Evolutionary conservation across 2,797 vertebrate genomes (phyloP), one percentile per base, ranked within the genome.

Genomic region (Acanthopagrus latus): DNA sequence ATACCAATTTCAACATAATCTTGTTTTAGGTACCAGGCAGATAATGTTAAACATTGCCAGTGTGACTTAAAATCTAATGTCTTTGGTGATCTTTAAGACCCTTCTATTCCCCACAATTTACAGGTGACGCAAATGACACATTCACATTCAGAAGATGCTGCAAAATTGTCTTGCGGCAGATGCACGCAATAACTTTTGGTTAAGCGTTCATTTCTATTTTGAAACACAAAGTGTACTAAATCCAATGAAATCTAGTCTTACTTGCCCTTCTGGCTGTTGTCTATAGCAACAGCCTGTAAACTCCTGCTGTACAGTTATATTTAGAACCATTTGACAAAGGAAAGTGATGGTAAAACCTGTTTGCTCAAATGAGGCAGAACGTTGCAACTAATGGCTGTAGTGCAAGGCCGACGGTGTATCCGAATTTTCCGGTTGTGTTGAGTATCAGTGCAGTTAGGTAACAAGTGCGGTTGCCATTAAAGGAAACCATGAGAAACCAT

Each of bases 311-410:
- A n/a, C 44, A 57, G 16, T 8, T 18, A 25, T 46, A 44, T 76
- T 55, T 58, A 58, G 48, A 71, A 63, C 12, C 62, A 78, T 82
- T 10, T 57, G 11, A 68, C 50, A 48, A 2, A 16, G 20, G 70
- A 54, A 71, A 60, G 52, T 14, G 8, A 72, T 46, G 13, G 60
- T 55, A 74, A 62, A 46, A 25, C 1, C 2, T 8, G 2, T 47
- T 62, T 59, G 27, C 51, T 84, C 44, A 81, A 83, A 86, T 79
- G 74, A 78, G 56, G 74, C 77, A 80, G 74, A 85, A 81, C 70
- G 14, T 76, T 58, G 0, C 18, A 76, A 21, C 23, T 59, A 69
- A 84, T 76, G 65, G 50, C 23, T 68, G 0, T 46, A 44, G 59
- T 20, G 18, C 56, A 29, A 27, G 44, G 2, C 13, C 27, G 14